Conservation (phyloP, 2,113 vertebrate genomes). For the Dendropsophus ebraccatus region DNA sequence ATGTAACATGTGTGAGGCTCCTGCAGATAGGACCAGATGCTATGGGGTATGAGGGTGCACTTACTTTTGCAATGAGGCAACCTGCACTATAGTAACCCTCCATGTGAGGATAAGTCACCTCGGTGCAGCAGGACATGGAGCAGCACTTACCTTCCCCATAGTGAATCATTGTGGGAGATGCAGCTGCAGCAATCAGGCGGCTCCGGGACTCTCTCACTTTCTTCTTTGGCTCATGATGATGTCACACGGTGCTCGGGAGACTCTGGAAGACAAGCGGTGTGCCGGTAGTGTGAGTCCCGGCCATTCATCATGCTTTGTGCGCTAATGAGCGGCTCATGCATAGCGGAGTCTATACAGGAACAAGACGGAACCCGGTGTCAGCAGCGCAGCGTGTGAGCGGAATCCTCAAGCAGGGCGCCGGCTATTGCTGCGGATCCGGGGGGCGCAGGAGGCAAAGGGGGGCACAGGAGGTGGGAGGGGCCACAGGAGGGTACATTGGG, state of each 20-base stretch:
- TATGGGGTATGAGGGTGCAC: neutral
- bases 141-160: slow-evolving; percentile 66
- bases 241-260: slow-evolving; percentile 65
- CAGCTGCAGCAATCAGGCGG: slow-evolving; percentile 67
- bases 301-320: slow-evolving; percentile 80
- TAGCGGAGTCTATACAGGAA: slow-evolving; percentile 69
- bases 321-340: slow-evolving; percentile 76
- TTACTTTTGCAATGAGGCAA: neutral
- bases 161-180: slow-evolving; percentile 66
- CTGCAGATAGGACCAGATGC: neutral
- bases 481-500: too few species aligned
- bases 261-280: slow-evolving; percentile 69
- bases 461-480: too few species aligned
- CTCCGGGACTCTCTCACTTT: slow-evolving; percentile 64
- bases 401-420: slow-evolving; percentile 77
- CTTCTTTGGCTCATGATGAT: slow-evolving; percentile 71
- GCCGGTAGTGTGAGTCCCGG: slow-evolving; percentile 67
- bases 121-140: too few species aligned
- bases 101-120: too few species aligned
- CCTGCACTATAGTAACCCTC: neutral
- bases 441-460: too few species aligned
- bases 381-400: slow-evolving; percentile 78
- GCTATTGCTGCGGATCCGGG: slow-evolving; percentile 64
- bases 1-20: too few species aligned
- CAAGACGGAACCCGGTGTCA: too few species aligned